Percentiles rank a stretch among this genome's conserved stretches.
Conservation (phyloP, 2,113 vertebrate species). For the Podiceps cristatus region DNA sequence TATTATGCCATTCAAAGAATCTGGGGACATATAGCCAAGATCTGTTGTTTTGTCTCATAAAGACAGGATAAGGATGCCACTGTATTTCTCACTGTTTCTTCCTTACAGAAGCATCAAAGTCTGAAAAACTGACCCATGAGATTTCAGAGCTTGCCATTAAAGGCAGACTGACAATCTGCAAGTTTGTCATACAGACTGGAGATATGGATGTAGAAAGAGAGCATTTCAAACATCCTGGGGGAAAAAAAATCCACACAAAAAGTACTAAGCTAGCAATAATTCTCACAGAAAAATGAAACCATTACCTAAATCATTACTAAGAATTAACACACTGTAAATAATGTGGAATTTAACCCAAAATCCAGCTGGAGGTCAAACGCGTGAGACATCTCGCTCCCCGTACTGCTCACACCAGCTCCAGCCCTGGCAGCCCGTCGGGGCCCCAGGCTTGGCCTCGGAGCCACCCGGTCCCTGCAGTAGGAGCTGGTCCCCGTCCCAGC, state of each 20-base stretch:
- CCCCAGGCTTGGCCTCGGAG: background rate
- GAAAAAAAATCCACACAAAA: background rate
- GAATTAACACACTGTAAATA: background rate
- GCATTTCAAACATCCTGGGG: background rate
- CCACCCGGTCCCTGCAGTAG: background rate
- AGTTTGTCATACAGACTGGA: background rate
- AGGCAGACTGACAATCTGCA: background rate
- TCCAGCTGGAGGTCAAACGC: background rate
- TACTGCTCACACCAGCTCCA: background rate
- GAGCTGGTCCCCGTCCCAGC: background rate
- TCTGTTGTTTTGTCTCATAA: background rate
- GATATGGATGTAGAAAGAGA: background rate
- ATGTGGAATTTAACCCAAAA: background rate
- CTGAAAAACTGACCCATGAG: background rate
- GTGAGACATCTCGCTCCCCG: fast-evolving
- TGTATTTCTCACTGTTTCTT: background rate
- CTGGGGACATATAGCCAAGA: background rate
- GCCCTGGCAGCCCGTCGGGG: background rate
- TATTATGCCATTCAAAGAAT: background rate
- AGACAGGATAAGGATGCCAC: background rate
- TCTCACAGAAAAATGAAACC: background rate
- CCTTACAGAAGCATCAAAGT: background rate
- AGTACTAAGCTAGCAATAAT: background rate
- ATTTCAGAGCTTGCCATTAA: background rate
- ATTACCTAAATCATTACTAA: background rate